A percentile compares a stretch with the other conserved stretches of the same genome.
These are phyloP conservation scores for Penelope pileata DNA, from an alignment of 2,113 vertebrate genomes.

Conservation along the genomic window DNA sequence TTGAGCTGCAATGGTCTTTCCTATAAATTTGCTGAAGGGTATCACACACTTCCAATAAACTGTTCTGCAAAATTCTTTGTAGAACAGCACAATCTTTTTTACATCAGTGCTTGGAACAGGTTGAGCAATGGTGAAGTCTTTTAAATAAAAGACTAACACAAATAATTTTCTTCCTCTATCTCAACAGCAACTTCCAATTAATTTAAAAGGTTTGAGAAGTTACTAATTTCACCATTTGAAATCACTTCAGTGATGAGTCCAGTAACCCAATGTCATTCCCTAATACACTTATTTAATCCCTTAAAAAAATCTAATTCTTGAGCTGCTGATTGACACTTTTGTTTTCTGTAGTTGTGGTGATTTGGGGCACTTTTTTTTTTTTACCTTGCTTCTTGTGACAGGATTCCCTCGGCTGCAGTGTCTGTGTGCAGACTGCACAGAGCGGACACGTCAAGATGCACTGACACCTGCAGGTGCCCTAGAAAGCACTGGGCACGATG, in stretches of 20 bases:
- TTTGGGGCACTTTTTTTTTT: not conserved
- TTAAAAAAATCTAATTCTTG: not conserved
- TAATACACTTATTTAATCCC: not conserved
- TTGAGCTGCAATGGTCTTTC: not conserved
- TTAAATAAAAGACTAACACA: not conserved
- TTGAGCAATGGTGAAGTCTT: fast-evolving
- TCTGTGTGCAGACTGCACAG: fast-evolving
- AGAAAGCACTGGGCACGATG: fast-evolving
- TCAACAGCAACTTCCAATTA: fast-evolving
- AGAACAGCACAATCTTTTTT: not conserved
- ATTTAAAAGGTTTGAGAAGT: not conserved
- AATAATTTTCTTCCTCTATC: not conserved
- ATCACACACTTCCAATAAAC: not conserved
- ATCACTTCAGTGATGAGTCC: not conserved
- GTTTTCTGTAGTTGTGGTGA: not conserved
- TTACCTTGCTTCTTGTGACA: fast-evolving
- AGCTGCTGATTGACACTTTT: not conserved
- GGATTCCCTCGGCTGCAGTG: fast-evolving
- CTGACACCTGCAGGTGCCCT: fast-evolving
- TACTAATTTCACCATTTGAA: not conserved
- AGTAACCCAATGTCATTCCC: not conserved
- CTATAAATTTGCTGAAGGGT: not conserved
- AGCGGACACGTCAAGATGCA: fast-evolving
- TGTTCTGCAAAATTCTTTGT: not conserved
- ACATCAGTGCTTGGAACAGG: not conserved